Conservation (phyloP, 2,888 invertebrate species). For the Synanthedon tipuliformis region DNA sequence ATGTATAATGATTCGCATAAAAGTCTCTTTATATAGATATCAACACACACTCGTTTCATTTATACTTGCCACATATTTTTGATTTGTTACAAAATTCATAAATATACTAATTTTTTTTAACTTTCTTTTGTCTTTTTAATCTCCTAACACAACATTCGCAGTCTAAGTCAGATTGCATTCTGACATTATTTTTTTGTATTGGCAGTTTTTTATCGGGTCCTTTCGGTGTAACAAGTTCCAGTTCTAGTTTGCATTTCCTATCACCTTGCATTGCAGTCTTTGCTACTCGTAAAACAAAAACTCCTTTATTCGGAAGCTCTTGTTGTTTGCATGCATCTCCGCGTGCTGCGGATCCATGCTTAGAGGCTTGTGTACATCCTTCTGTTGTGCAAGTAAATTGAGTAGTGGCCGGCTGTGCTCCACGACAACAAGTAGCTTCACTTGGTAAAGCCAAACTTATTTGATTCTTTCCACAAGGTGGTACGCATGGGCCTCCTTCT, state of each 20-base stretch:
- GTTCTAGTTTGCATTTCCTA: conserved; percentile 73
- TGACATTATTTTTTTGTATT: conserved; percentile 38
- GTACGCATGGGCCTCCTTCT: conserved; percentile 31
- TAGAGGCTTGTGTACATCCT: conserved; percentile 41
- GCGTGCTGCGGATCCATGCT: conserved; percentile 37
- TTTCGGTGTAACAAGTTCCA: conserved; percentile 76
- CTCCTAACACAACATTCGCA: conserved; percentile 40
- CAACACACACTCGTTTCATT: no score
- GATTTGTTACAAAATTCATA: neutral
- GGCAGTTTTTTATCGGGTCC: conserved; percentile 68
- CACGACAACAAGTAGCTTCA: conserved; percentile 43
- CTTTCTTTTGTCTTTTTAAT: conserved; percentile 21
- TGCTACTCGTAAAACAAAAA: conserved; percentile 75
- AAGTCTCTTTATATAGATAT: no score
- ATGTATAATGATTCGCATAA: conserved; percentile 19
- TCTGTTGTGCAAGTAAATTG: conserved; percentile 60
- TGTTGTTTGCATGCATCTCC: conserved; percentile 39
- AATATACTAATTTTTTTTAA: neutral
- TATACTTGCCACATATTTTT: neutral
- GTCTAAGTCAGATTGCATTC: conserved; percentile 46
- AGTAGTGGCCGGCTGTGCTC: conserved; percentile 39
- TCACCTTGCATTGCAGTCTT: conserved; percentile 75
- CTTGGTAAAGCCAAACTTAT: conserved; percentile 47
- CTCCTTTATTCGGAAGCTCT: conserved; percentile 64
- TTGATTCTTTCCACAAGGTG: conserved; percentile 58